A percentile compares a stretch with the other conserved stretches of the same genome.
These are phyloP conservation scores for Cephalotes varians DNA, from an alignment of 2,888 invertebrate species.

Conservation along the genomic window DNA sequence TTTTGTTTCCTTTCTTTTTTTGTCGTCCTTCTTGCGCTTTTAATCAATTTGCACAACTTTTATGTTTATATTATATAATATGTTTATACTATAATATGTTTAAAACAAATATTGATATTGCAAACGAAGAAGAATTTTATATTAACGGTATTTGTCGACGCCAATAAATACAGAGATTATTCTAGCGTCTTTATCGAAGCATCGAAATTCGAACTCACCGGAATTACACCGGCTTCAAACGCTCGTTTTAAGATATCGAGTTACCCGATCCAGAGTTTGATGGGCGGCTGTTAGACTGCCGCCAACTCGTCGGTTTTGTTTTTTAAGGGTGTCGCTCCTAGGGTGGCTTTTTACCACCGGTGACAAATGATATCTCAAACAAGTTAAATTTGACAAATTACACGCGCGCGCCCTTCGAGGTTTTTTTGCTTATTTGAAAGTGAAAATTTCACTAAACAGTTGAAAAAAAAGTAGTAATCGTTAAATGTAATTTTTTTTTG, in stretches of 20 bases:
- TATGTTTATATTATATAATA: conserved; percentile 39
- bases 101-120: background rate
- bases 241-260: conserved; percentile 61
- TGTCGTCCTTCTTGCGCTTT: conserved; percentile 40
- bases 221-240: conserved; percentile 33
- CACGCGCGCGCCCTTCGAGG: conserved; percentile 43
- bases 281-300: conserved; percentile 53
- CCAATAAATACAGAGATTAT: conserved; percentile 27
- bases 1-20: conserved; percentile 22
- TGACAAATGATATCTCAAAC: conserved; percentile 62
- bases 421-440: conserved; percentile 22
- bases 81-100: no score
- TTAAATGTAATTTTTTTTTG: conserved; percentile 23
- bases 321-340: conserved; percentile 72
- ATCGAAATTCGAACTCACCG: conserved; percentile 51
- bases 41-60: conserved; percentile 10
- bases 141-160: background rate
- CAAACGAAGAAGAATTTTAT: background rate
- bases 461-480: conserved; percentile 60
- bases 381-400: conserved; percentile 75
- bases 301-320: conserved; percentile 65
- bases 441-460: background rate
- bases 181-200: conserved; percentile 32
- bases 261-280: conserved; percentile 66
- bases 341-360: conserved; percentile 55